Base-by-base conservation (phyloP, 2,888 invertebrate genomes). In the Bedellia somnulentella region DNA sequence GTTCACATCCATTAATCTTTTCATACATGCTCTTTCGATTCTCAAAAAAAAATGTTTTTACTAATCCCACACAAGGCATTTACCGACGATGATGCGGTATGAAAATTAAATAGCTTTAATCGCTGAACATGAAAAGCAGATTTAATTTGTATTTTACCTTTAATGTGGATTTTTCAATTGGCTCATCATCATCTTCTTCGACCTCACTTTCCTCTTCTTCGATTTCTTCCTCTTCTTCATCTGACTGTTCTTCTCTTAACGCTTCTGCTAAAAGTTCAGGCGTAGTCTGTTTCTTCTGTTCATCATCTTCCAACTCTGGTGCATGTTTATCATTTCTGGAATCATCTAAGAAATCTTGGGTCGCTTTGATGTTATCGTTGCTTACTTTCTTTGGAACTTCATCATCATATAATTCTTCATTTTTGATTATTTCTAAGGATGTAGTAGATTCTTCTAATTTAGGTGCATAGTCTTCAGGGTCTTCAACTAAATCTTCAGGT, bases 191-290 rank as follows among this genome's bases (percentile, higher is more conserved):
- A 2, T 29, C 36, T 24, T 36, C 54, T 31, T 57, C 64, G 29
- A 58, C 61, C 27, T 28, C 40, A 32, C 42, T 44, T 9, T 39
- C 40, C 15, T 37, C 33, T 11, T 45, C 47, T 17, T 54, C 57
- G 27, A 57, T 67, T n/a, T 46, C 48, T 21, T 42, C 43, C 4
- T 45, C 51, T 9, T 53, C 64, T 24, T 50, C 18, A 5, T 18
- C 18, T 5, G 18, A 18, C 5, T 18, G 9, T 33, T 39, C 35
- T 15, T 37, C 43, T 36, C 56, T 59, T 9, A 40, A n/a, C n/a
- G 70, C 67, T 38, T 71, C 70, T 37, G 62, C 66, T 30, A 71
- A 37, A 32, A 67, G 55, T 35, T 66, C 63, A 13, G 57, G 56
- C 5, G 68, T 66, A 6, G 57, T 47, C 33, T 51, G 48, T 32